Base-by-base conservation (phyloP, 2,888 invertebrate species). In the Nomada fabriciana region DNA sequence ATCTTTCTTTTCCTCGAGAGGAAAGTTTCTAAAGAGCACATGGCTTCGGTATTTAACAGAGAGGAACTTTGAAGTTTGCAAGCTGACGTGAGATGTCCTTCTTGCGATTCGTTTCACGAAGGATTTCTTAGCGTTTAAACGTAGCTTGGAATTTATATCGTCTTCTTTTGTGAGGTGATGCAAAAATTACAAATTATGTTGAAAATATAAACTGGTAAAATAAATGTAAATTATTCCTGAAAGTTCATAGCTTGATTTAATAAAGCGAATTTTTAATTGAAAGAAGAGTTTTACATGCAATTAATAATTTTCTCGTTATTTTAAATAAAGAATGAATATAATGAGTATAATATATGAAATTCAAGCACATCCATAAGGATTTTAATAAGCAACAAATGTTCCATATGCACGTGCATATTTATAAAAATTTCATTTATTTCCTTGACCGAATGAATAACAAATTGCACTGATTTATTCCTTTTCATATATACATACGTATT, bases 11-110 rank as follows among this genome's bases (percentile, higher is more conserved):
- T 43, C 29, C 42, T 29, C 18, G 18, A 18, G 20, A 55, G 61
- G 50, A 75, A 82, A 75, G 53, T 77, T 81, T 73, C 23, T 52
- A 64, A 52, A 59, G 59, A 59, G 65, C 63, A 52, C 47, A 50
- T 42, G 36, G 53, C 25, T 76, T 65, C 25, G 23, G 11, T 13
- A 47, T 70, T 59, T 67, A 20, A n/a, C 59, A 53, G 20, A 9
- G 36, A n/a, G 3, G 18, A 2, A 25, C 36, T 42, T 55, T 15
- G 23, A 42, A 18, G 36, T 18, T 15, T 29, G 25, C 18, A 15
- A 60, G 20, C 15, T 60, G 36, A 7, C 25, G 11, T 13, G 36
- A 23, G 5, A 7, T 23, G 18, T 18, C 43, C 60, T 53, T 15
- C 52, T 29, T 18, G 18, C 36, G 11, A 63, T 42, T 43, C 13